phyloP scores from a whole-genome alignment of 2,888 invertebrate genomes.

The Cenopis cana region DNA sequence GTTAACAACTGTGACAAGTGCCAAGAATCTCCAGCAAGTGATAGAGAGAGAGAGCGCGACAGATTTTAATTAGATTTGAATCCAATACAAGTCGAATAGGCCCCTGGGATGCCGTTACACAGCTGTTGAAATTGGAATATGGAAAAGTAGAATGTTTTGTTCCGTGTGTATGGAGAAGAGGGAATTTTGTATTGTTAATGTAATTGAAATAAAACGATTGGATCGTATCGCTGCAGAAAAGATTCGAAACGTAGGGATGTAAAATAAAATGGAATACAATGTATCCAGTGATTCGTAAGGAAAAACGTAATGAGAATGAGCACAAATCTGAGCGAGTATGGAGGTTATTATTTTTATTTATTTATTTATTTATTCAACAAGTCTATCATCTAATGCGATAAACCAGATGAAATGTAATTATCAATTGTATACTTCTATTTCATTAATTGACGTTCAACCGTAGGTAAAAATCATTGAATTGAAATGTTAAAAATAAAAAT shows the following conservation, averaged over 20 bases:
- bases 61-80: neutral
- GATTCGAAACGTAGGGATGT: neutral
- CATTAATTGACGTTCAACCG: too few relatives aligned
- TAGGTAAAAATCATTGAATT: too few relatives aligned
- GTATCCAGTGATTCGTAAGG: neutral
- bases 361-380: too few relatives aligned
- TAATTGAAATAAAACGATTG: constrained; percentile 4
- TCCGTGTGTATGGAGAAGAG: neutral
- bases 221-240: neutral
- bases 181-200: neutral
- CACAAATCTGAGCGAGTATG: neutral
- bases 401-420: too few relatives aligned
- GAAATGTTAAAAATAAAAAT: too few relatives aligned
- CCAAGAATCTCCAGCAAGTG: too few relatives aligned
- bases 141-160: neutral
- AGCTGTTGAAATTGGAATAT: constrained; percentile 16
- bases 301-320: neutral
- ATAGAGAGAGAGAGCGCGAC: too few relatives aligned
- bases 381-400: too few relatives aligned
- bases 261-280: neutral
- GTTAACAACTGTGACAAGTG: too few relatives aligned
- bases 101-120: constrained; percentile 3
- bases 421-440: too few relatives aligned
- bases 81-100: neutral
- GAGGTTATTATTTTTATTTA: too few relatives aligned